Conservation (phyloP, 2,797 vertebrate genomes). For the Brotula barbata region DNA sequence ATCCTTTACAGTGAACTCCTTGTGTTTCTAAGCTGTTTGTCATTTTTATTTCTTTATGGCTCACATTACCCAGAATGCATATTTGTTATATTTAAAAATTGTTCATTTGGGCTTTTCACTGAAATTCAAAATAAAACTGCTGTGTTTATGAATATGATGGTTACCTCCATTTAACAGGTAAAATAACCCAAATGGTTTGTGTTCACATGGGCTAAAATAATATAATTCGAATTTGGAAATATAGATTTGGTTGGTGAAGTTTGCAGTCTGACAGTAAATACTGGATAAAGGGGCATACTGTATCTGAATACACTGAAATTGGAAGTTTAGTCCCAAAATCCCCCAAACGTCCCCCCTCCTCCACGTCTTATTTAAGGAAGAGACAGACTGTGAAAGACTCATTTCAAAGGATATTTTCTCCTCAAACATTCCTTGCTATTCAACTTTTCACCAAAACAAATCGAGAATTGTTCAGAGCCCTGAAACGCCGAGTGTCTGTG, state of each 20-base stretch:
- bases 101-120: no score
- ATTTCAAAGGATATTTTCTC: conserved; percentile 72
- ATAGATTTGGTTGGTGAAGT: neutral
- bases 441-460: conserved; percentile 81
- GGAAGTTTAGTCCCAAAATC: conserved; percentile 7
- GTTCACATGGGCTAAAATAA: no score
- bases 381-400: conserved; percentile 53
- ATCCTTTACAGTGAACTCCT: no score
- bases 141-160: no score
- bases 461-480: conserved; percentile 83
- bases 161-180: no score
- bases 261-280: conserved; percentile 26
- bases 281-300: neutral
- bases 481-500: conserved; percentile 79
- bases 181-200: no score
- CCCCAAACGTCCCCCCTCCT: neutral
- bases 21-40: no score
- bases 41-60: no score
- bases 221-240: conserved; percentile 29
- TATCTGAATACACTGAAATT: conserved; percentile 1
- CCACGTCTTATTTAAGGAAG: conserved; percentile 38
- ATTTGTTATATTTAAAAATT: no score
- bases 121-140: no score
- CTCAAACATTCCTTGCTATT: conserved; percentile 76
- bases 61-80: no score